These are phyloP conservation scores for Conger conger DNA, from an alignment of 2,113 vertebrate genomes.

Conservation along the genomic window DNA sequence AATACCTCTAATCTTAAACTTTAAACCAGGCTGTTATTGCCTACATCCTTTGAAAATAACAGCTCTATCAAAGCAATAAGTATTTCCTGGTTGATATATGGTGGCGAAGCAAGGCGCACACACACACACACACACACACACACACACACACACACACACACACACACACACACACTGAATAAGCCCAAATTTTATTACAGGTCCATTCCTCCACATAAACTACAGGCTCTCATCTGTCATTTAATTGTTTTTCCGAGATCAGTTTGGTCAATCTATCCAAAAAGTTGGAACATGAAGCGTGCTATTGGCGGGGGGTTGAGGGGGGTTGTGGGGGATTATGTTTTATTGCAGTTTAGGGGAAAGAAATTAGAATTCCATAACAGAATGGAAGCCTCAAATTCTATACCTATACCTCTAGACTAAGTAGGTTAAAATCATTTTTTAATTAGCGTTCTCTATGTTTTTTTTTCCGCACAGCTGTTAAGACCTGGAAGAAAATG, in stretches of 20 bases:
- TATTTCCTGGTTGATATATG: not conserved
- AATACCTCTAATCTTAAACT: conserved; percentile 46
- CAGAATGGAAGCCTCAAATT: not conserved
- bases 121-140: not conserved
- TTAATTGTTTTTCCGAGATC: not conserved
- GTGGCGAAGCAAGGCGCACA: not conserved
- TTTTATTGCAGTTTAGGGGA: not conserved
- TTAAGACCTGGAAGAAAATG: not conserved
- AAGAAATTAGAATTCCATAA: not conserved
- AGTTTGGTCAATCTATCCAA: not conserved
- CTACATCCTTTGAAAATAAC: not conserved
- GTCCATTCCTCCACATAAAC: not conserved
- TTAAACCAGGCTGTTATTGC: conserved; percentile 21
- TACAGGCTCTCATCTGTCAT: not conserved
- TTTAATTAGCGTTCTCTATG: not conserved
- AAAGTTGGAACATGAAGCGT: not conserved
- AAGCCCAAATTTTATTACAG: not conserved
- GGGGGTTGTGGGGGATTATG: not conserved
- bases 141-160: not conserved
- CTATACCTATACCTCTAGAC: not conserved
- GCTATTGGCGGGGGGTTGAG: too few relatives aligned
- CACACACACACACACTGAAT: not conserved
- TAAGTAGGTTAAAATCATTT: not conserved
- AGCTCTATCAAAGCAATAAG: not conserved
- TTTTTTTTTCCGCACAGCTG: not conserved